Conservation (phyloP, 2,888 invertebrate species). For the Machimus rusticus region DNA sequence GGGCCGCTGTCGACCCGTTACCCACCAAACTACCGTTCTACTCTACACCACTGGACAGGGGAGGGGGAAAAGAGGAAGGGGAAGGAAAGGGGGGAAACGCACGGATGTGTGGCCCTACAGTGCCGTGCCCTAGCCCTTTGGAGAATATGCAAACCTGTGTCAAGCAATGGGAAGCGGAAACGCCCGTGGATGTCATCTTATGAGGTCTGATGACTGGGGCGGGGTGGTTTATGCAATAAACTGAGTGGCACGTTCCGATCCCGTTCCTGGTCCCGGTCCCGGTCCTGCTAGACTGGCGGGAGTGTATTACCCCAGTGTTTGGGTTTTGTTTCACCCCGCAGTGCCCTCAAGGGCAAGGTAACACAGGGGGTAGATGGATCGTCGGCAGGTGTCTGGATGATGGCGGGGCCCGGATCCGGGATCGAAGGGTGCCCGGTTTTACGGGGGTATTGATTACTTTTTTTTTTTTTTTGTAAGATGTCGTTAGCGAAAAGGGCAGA, state of each 20-base stretch:
- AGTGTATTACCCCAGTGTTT: neutral
- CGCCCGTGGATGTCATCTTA: neutral
- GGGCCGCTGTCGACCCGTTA: neutral
- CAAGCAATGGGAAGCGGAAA: neutral
- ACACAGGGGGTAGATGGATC: neutral
- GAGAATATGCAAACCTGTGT: neutral
- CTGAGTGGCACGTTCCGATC: neutral
- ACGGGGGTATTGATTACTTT: neutral
- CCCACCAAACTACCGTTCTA: neutral
- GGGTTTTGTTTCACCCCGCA: neutral
- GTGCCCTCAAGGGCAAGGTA: neutral
- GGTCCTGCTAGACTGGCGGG: neutral
- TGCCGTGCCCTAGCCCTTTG: neutral
- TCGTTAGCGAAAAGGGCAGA: conserved; percentile 2
- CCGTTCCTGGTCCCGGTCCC: neutral
- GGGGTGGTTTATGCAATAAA: neutral
- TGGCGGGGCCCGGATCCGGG: neutral
- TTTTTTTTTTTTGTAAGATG: neutral
- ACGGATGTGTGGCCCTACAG: neutral
- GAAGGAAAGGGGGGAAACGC: neutral
- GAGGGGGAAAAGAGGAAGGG: too few species aligned
- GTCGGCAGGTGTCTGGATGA: neutral
- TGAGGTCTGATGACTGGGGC: neutral
- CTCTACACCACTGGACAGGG: neutral
- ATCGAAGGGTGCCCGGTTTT: neutral